Evolutionary conservation across 2,888 invertebrate genomes (phyloP), one percentile per base, ranked within the genome.

Genomic region (Synergus laeviventris): DNA sequence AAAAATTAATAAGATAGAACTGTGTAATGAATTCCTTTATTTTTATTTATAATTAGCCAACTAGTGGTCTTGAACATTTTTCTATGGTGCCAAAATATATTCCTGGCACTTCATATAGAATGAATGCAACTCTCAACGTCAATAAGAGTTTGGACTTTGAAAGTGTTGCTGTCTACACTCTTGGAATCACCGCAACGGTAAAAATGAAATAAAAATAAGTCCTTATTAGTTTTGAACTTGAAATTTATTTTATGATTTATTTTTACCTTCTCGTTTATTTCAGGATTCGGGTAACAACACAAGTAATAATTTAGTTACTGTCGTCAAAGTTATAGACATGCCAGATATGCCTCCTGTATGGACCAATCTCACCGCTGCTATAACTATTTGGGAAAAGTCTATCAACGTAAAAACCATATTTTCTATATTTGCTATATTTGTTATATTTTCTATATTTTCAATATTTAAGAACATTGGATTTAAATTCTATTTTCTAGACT

Each of bases 311-410:
- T 76, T 73, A 24, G 91, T 91, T 0, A 87, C 92, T 78, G 92
- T 93, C 87, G 91, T 94, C 1, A 91, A 93, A 91, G 94, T 94
- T 1, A 89, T 91, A 21, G 94, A 94, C 85, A 90, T 93, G 77
- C 93, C 94, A 76, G 93, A 92, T 82, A 90, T 92, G n/a, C 91
- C 92, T 0, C 94, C 94, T 7, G 90, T 91, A n/a, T 94, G 94
- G 94, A 89, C 92, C 21, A 91, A 91, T 82, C 92, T 93, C 78
- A 92, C 93, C 78, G 92, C 93, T 0, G 92, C 93, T 2, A 91
- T 92, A 83, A 92, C 92, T 85, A 93, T 94, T 79, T 86, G 92
- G 14, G 94, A 94, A 90, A 93, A 94, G 83, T 80, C 83, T 5
- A 80, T 75, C 45, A 87, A 89, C 81, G 91, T 91, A 81, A 80